A percentile compares a stretch with the other conserved stretches of the same genome.
Conservation (phyloP, 2,888 invertebrate species). For the Caenorhabditis afra region DNA sequence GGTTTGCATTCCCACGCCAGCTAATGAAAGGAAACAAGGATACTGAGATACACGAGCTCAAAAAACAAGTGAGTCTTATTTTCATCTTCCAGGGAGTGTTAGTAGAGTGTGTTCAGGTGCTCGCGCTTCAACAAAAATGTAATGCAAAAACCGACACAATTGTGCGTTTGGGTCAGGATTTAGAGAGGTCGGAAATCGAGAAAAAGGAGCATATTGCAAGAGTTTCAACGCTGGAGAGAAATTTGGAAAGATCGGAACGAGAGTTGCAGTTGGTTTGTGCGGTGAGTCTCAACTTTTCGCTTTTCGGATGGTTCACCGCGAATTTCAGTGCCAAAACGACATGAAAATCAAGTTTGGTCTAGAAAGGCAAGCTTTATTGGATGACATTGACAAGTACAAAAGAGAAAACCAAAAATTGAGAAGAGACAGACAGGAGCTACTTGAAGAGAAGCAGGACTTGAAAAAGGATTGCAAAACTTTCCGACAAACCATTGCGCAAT, state of each 20-base stretch:
- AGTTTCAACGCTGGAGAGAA: conserved; percentile 61
- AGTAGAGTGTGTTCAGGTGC: conserved; percentile 41
- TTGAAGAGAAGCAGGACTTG: conserved; percentile 63
- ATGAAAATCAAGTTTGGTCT: conserved; percentile 51
- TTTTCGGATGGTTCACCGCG: too few relatives aligned
- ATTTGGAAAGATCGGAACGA: conserved; percentile 61
- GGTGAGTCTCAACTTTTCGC: conserved; percentile 37
- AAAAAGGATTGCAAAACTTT: conserved; percentile 71
- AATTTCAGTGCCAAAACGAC: conserved; percentile 44
- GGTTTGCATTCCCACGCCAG: background rate
- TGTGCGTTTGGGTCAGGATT: conserved; percentile 67
- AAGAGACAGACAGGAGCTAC: conserved; percentile 41
- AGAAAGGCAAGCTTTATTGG: conserved; percentile 56
- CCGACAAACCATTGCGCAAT: conserved; percentile 67
- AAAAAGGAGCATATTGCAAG: conserved; percentile 49
- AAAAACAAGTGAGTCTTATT: conserved; percentile 43
- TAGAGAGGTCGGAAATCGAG: conserved; percentile 59
- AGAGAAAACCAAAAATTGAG: conserved; percentile 44
- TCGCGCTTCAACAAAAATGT: conserved; percentile 62
- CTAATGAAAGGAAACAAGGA: conserved; percentile 50
- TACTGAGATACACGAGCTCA: conserved; percentile 51
- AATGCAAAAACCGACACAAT: conserved; percentile 69
- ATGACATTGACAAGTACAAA: conserved; percentile 50
- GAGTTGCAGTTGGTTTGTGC: conserved; percentile 48
- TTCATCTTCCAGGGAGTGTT: background rate